Evolutionary conservation across 2,797 vertebrate genomes (phyloP).

Genomic region (Oryzias dopingdopingensis): DNA sequence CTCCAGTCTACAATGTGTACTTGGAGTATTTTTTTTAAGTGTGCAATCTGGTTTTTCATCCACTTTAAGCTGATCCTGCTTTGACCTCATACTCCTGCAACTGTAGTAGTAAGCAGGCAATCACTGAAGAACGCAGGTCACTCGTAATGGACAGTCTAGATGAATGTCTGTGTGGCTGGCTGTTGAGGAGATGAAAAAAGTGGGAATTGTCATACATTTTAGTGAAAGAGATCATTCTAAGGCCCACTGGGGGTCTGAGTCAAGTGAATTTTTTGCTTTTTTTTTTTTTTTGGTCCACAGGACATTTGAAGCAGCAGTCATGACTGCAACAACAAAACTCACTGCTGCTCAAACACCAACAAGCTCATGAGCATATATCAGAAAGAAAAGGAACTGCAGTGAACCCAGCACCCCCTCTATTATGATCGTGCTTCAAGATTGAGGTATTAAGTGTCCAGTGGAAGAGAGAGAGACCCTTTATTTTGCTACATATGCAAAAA

Average conservation of each 20-base stretch:
- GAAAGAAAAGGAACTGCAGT: slow-evolving; percentile 35
- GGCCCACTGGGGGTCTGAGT: slow-evolving; percentile 5
- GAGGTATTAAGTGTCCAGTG: slow-evolving; percentile 18
- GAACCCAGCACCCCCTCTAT: slow-evolving; percentile 33
- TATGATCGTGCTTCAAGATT: slow-evolving; percentile 29
- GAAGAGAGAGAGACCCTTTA: slow-evolving; percentile 12
- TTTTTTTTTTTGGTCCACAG: not conserved
- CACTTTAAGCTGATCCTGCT: too few species aligned
- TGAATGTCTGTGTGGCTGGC: not conserved
- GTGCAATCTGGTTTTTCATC: too few species aligned
- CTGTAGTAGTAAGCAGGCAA: not conserved
- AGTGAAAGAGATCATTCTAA: slow-evolving; percentile 17
- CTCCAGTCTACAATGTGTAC: too few species aligned
- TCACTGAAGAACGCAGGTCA: slow-evolving; percentile 7
- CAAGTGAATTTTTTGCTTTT: not conserved
- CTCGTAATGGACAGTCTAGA: slow-evolving; percentile 2
- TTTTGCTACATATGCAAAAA: slow-evolving; percentile 1
- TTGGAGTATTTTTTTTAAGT: too few species aligned
- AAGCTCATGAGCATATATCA: slow-evolving; percentile 36
- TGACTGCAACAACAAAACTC: slow-evolving; percentile 22
- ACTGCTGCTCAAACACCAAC: slow-evolving; percentile 11
- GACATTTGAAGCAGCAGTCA: slow-evolving; percentile 12
- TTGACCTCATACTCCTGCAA: not conserved
- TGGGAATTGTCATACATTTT: slow-evolving; percentile 1
- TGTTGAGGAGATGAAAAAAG: slow-evolving; percentile 26